These are phyloP conservation scores for Laticauda colubrina DNA, from an alignment of 2,113 vertebrate genomes.

Conservation along the genomic window DNA sequence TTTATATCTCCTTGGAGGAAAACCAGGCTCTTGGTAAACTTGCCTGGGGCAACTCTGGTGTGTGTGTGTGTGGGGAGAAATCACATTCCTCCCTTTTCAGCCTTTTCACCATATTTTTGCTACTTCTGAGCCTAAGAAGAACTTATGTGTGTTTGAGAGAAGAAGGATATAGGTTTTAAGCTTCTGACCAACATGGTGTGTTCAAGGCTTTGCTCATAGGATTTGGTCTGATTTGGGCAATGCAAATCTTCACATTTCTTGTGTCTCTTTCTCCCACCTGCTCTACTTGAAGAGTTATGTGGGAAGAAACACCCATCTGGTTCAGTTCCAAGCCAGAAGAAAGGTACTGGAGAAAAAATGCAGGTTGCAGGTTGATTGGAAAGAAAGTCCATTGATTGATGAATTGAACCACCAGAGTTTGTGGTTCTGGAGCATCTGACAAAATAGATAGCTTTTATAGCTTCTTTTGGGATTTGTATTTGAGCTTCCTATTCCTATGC, in stretches of 20 bases:
- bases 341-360: too few species aligned
- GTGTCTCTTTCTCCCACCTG: not conserved
- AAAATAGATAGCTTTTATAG: too few species aligned
- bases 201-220: not conserved
- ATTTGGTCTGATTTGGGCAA: not conserved
- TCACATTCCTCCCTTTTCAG: constrained; percentile 23
- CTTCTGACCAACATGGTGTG: not conserved
- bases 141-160: not conserved
- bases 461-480: too few species aligned
- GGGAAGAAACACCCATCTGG: too few species aligned
- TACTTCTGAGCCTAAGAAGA: not conserved
- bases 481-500: too few species aligned
- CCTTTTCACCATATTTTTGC: constrained; percentile 7
- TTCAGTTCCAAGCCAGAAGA: too few species aligned
- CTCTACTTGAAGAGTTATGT: not conserved
- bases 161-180: not conserved
- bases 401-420: too few species aligned
- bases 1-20: constrained; percentile 48
- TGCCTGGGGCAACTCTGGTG: constrained; percentile 44
- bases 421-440: too few species aligned
- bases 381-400: too few species aligned
- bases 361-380: too few species aligned
- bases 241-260: not conserved
- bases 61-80: not conserved
- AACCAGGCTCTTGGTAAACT: constrained; percentile 48